A percentile compares a stretch with the other conserved stretches of the same genome.
Evolutionary conservation across 1,140 invertebrate species (phyloP).

Genomic region (Paraescarpia echinospica): DNA sequence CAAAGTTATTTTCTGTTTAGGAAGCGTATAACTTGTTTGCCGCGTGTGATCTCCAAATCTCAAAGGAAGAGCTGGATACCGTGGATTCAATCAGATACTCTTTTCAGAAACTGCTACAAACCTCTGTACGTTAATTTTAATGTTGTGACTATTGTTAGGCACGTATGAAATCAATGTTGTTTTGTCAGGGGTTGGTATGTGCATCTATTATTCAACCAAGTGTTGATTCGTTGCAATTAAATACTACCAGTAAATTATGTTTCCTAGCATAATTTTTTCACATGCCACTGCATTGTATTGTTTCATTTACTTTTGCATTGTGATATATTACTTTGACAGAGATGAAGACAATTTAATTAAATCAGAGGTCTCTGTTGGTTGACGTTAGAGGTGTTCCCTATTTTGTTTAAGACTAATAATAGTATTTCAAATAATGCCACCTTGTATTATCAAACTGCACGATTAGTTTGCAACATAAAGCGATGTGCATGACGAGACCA

Average conservation of each 20-base stretch:
- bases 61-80: constrained; percentile 84
- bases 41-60: constrained; percentile 82
- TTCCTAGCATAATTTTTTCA: neutral
- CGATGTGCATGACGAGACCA: too few species aligned
- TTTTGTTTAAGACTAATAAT: neutral
- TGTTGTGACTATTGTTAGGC: neutral
- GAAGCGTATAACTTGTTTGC: constrained; percentile 66
- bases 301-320: neutral
- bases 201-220: neutral
- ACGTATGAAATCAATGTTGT: neutral
- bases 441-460: neutral
- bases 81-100: constrained; percentile 88
- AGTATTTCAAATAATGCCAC: neutral
- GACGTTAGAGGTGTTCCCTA: neutral
- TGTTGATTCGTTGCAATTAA: neutral
- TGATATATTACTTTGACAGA: neutral
- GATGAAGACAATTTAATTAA: neutral
- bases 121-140: neutral
- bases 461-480: too few species aligned
- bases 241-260: neutral
- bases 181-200: neutral
- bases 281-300: neutral
- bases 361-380: neutral
- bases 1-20: neutral
- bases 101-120: constrained; percentile 76